Evolutionary conservation across 2,797 vertebrate genomes (phyloP).

Genomic region (Melopsittacus undulatus): DNA sequence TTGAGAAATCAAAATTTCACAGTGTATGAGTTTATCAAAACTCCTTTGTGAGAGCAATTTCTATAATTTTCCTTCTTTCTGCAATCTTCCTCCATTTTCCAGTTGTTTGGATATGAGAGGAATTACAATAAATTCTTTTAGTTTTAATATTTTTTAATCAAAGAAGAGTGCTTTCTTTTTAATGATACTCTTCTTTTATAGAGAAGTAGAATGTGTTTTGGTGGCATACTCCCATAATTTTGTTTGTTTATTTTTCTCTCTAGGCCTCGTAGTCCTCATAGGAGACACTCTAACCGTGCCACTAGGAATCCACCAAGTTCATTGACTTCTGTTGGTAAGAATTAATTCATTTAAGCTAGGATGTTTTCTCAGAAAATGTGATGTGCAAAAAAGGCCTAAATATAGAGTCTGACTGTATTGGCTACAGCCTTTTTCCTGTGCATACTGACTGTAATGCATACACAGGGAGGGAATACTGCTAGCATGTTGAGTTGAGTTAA

Average conservation of each 20-base stretch:
- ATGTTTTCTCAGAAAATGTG: background rate
- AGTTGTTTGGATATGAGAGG: background rate
- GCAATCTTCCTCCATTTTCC: background rate
- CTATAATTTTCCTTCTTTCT: background rate
- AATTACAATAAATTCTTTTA: background rate
- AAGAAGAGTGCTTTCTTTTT: background rate
- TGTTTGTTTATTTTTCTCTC: background rate
- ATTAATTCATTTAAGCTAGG: background rate
- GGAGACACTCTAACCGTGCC: slow-evolving; percentile 80
- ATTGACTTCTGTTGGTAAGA: slow-evolving; percentile 93
- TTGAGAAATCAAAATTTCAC: background rate
- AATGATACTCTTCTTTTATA: background rate
- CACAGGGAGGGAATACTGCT: background rate
- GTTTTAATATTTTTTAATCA: background rate
- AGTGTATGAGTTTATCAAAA: background rate
- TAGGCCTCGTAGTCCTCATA: slow-evolving; percentile 88
- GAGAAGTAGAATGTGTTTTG: background rate
- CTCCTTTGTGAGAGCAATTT: background rate
- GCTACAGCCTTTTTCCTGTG: background rate
- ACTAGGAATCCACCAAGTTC: slow-evolving; percentile 80
- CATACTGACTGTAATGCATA: background rate
- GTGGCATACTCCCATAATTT: background rate
- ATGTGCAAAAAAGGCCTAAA: background rate
- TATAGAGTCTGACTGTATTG: background rate
- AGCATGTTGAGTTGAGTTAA: background rate